phyloP scores from a whole-genome alignment of 2,113 vertebrate genomes.

The Gobiocypris rarus region DNA sequence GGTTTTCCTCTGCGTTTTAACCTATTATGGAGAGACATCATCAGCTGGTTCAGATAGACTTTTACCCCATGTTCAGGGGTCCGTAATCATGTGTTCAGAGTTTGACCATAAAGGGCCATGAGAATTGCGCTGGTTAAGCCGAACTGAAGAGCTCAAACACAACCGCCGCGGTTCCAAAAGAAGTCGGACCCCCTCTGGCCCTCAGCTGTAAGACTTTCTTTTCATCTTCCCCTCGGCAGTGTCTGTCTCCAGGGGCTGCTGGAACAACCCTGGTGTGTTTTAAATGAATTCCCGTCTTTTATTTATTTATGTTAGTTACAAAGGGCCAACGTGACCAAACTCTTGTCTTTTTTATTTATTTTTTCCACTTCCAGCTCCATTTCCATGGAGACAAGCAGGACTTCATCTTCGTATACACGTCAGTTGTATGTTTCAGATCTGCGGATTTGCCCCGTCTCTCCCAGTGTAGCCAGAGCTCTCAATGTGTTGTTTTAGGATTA shows the following conservation, averaged over 20 bases:
- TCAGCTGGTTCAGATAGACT: constrained; percentile 7
- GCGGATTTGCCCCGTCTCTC: constrained; percentile 58
- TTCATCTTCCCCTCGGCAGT: constrained; percentile 53
- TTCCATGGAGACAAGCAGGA: constrained; percentile 21
- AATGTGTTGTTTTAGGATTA: constrained; percentile 65
- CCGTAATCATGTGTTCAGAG: constrained; percentile 15
- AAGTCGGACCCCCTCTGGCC: constrained; percentile 38
- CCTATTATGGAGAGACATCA: constrained; percentile 11
- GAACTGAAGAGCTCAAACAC: constrained; percentile 19
- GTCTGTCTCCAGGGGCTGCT: constrained; percentile 53
- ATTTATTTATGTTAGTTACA: constrained; percentile 72
- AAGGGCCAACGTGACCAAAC: constrained; percentile 62
- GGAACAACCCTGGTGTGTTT: constrained; percentile 64
- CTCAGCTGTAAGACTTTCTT: constrained; percentile 50
- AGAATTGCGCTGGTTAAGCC: constrained; percentile 32
- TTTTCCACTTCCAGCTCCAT: background rate
- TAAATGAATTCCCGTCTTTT: constrained; percentile 66
- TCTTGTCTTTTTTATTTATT: constrained; percentile 60
- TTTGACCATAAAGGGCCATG: constrained; percentile 46
- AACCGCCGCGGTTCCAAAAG: constrained; percentile 12
- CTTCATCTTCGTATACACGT: background rate
- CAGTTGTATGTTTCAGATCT: constrained; percentile 21
- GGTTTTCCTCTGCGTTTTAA: background rate
- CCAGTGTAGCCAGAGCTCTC: background rate
- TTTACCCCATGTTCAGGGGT: constrained; percentile 27